Evolutionary conservation across 2,797 vertebrate genomes (phyloP), one percentile per base, ranked within the genome.

Genomic region (Gymnoscopelus microlampas): DNA sequence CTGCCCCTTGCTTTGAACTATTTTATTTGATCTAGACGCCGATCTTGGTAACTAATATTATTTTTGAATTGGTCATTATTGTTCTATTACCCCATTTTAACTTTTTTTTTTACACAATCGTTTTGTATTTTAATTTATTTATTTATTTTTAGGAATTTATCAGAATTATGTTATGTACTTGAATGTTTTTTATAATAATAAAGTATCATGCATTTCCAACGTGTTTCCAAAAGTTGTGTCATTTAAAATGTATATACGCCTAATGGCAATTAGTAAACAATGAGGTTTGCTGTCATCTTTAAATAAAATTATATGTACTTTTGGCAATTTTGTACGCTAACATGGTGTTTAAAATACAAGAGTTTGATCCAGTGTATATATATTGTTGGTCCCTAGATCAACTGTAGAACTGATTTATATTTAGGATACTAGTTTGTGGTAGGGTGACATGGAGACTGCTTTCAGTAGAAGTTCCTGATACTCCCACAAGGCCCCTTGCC

Each of bases 221-320:
- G 74, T 88, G 89, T 92, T 92, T 93, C 89, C 85, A 85, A 76
- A 84, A 77, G 80, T 93, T 93, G 91, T 89, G 83, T 94, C 83
- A 92, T 94, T 93, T 76, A 85, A 77, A 63, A 0, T 0, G 12
- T 53, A 50, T 76, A 44, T 10, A 6, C 7, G 8, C 8, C 39
- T 10, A 44, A 44, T 44, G 39, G 39, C 39, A 44, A 44, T 35
- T 4, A 35, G 32, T 35, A 44, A 44, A 35, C 32, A 35, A 35
- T 5, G 32, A 44, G 39, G 8, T 44, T 44, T 9, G 39, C 8
- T 44, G 39, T 44, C 2, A 9, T 44, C 1, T 44, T 44, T 44
- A 44, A 44, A 44, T 7, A 6, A 29, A 35, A 35, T 35, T 1
- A 35, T 35, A 44, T 44, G 39, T 44, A 44, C 39, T 9, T 44